phyloP scores from a whole-genome alignment of 2,888 invertebrate species.

The Parnassius glacialis region DNA sequence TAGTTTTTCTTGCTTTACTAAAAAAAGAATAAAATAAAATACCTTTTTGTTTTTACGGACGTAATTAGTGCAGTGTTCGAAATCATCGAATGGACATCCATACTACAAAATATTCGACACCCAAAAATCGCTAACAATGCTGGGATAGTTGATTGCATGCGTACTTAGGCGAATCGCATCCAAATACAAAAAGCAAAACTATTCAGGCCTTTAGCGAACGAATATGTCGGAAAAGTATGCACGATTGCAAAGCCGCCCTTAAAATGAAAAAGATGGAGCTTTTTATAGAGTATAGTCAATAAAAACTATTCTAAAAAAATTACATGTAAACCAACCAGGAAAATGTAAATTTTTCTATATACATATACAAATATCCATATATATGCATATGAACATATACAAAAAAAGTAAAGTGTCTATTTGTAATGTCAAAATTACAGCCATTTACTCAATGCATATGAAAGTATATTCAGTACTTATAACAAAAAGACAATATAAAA shows the following conservation, averaged over 20 bases:
- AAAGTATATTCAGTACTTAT: too few species aligned
- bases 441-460: too few species aligned
- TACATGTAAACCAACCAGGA: too few species aligned
- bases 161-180: slow-evolving; percentile 20
- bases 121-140: slow-evolving; percentile 21
- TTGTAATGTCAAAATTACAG: too few species aligned
- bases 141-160: slow-evolving; percentile 21
- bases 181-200: slow-evolving; percentile 21
- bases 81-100: slow-evolving; percentile 2
- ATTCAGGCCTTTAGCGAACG: slow-evolving; percentile 22
- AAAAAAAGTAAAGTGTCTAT: too few species aligned
- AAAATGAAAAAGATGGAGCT: slow-evolving; percentile 6
- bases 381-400: too few species aligned
- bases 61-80: background rate
- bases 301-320: too few species aligned
- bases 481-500: too few species aligned
- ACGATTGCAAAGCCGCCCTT: slow-evolving; percentile 9
- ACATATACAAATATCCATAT: too few species aligned
- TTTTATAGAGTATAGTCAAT: slow-evolving; percentile 1
- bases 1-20: background rate
- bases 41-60: too few species aligned
- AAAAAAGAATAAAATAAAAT: too few species aligned
- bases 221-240: slow-evolving; percentile 16
- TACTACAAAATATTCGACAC: slow-evolving; percentile 23
- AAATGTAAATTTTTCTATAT: too few species aligned